Conservation (phyloP, 2,888 invertebrate genomes). For the Euproctis similis region DNA sequence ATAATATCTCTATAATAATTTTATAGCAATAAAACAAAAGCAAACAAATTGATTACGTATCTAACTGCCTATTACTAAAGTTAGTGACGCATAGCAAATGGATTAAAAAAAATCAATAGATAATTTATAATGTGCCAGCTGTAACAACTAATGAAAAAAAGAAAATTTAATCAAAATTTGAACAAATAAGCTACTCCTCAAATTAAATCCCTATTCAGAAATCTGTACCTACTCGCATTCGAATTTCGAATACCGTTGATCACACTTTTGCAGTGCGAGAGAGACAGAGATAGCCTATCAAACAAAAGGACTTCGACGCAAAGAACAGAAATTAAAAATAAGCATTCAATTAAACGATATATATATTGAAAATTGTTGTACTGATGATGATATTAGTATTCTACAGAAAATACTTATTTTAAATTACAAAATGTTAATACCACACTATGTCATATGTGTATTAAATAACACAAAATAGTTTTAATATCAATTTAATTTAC, state of each 20-base stretch:
- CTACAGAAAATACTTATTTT: neutral
- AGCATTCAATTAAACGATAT: too few relatives aligned
- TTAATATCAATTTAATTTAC: constrained; percentile 10
- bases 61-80: too few relatives aligned
- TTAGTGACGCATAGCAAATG: too few relatives aligned
- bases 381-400: constrained; percentile 6
- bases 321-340: constrained; percentile 31
- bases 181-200: constrained; percentile 16
- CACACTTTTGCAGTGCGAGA: constrained; percentile 24
- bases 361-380: too few relatives aligned
- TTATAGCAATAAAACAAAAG: too few relatives aligned
- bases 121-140: neutral
- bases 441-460: constrained; percentile 8
- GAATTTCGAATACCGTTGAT: constrained; percentile 27
- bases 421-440: constrained; percentile 5
- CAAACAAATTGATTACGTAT: neutral
- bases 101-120: neutral
- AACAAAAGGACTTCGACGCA: constrained; percentile 40
- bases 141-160: neutral
- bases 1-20: constrained; percentile 1
- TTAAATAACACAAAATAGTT: constrained; percentile 15
- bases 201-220: constrained; percentile 26
- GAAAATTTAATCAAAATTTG: constrained; percentile 8
- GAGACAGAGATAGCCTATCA: constrained; percentile 27
- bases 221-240: constrained; percentile 28